Evolutionary conservation across 2,888 invertebrate genomes (phyloP).

Genomic region (Ctena decussata): DNA sequence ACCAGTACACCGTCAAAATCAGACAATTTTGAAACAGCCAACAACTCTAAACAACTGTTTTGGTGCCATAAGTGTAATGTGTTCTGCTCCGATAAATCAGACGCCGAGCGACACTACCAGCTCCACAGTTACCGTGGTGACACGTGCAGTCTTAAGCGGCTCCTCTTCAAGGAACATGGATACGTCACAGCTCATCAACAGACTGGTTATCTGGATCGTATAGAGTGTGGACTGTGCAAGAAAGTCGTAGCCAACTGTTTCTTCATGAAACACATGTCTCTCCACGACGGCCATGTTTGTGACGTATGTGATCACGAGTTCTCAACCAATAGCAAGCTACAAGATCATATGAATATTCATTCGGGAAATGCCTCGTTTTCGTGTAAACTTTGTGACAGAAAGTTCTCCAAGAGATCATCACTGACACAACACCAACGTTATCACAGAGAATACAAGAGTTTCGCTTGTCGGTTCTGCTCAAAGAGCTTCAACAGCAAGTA

Average conservation of each 20-base stretch:
- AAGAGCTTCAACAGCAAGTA: conserved; percentile 64
- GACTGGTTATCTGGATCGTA: conserved; percentile 39
- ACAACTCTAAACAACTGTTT: conserved; percentile 1
- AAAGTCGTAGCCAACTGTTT: conserved; percentile 56
- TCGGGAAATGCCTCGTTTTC: conserved; percentile 46
- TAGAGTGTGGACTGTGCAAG: conserved; percentile 59
- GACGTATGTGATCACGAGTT: conserved; percentile 54
- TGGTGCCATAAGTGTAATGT: conserved; percentile 64
- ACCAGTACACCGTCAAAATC: conserved; percentile 19
- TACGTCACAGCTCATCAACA: conserved; percentile 46
- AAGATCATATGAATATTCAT: conserved; percentile 59
- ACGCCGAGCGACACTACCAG: conserved; percentile 46
- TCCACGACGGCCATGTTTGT: conserved; percentile 62
- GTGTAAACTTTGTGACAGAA: conserved; percentile 51
- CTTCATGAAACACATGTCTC: conserved; percentile 60
- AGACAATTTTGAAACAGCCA: neutral
- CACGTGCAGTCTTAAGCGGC: conserved; percentile 37
- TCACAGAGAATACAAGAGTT: conserved; percentile 56
- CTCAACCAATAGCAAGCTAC: conserved; percentile 56
- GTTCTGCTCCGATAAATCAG: conserved; percentile 38
- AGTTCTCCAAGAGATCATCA: conserved; percentile 59
- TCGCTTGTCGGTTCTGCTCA: conserved; percentile 49
- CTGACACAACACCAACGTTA: conserved; percentile 61
- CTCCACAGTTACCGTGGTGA: conserved; percentile 27
- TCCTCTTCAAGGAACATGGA: conserved; percentile 33